Evolutionary conservation across 1,140 invertebrate species (phyloP), one percentile per base, ranked within the genome.

Genomic region (Phthorimaea operculella): DNA sequence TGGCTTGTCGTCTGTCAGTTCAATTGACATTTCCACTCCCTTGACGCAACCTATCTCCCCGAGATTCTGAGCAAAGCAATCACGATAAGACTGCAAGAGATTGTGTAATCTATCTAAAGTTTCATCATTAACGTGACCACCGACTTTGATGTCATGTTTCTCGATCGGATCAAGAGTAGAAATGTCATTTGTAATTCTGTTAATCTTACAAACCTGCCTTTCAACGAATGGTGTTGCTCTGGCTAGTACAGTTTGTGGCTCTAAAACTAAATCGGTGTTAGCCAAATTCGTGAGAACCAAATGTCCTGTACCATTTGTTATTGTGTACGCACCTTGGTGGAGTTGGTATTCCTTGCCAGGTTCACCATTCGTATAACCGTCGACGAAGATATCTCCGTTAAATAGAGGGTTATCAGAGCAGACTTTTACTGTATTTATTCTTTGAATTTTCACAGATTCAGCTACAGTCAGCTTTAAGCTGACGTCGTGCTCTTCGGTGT

Each of bases 1-100:
- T 21, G 48, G 48, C 28, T 12, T 50, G n/a, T 50, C 21, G 48
- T 50, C 48, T 50, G 48, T 50, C 48, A 50, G 14, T 28, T 50
- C 48, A 4, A 50, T 50, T 9, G 17, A n/a, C 48, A 50, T 50
- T 28, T 50, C 48, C 8, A 50, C 48, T 28, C 21, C 21, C 14
- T 21, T 15, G 5, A 14, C 48, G 28, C 17, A 33, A 9, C 48
- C 48, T 50, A 50, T 50, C 21, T 50, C 48, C 1, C 12, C 18
- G 10, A 50, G 21, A 1, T 15, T 12, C 10, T 12, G 7, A 14
- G 48, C 48, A 50, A 50, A 50, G 21, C 48, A 50, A 28, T 50
- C 48, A 33, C 48, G 48, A 28, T 50, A 50, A 11, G 17, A 28
- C 15, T 50, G 48, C 15, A 50, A 50, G 1, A 50, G 48, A 5